A percentile compares a stretch with the other conserved stretches of the same genome.
Conservation (phyloP, 2,888 invertebrate species). For the Rotaria magnacalcarata region DNA sequence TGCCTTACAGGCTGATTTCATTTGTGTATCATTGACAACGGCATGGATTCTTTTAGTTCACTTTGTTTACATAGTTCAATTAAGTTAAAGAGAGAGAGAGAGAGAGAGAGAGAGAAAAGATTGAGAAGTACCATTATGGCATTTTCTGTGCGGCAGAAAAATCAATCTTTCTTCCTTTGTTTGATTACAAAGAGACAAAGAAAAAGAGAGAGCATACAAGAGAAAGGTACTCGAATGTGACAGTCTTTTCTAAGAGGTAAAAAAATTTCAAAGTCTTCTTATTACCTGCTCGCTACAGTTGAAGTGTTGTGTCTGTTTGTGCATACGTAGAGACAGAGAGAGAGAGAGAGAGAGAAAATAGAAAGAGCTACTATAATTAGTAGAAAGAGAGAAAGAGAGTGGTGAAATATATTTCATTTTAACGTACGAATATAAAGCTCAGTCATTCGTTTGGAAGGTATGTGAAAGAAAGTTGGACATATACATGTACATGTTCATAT, state of each 20-base stretch:
- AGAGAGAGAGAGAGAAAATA: neutral
- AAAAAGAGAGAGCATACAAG: neutral
- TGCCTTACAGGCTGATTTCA: neutral
- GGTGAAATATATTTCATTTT: conserved; percentile 29
- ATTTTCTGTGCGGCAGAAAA: conserved; percentile 14
- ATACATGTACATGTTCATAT: neutral
- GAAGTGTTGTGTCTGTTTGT: conserved; percentile 21
- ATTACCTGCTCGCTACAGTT: conserved; percentile 12
- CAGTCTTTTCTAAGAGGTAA: neutral
- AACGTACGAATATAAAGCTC: neutral
- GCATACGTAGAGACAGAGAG: neutral
- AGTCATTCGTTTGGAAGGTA: conserved; percentile 13
- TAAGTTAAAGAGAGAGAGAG: neutral
- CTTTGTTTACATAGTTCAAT: conserved; percentile 22
- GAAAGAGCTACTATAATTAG: neutral
- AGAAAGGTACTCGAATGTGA: conserved; percentile 9
- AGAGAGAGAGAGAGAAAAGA: too few relatives aligned
- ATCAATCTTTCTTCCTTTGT: conserved; percentile 16
- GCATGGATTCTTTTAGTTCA: neutral
- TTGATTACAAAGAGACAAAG: conserved; percentile 1
- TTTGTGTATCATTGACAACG: conserved; percentile 6
- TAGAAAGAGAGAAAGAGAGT: conserved; percentile 12
- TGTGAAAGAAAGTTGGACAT: conserved; percentile 11
- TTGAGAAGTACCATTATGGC: neutral
- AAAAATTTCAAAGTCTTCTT: neutral